phyloP scores from a whole-genome alignment of 2,113 vertebrate genomes.

The Oreocharis arfaki region DNA sequence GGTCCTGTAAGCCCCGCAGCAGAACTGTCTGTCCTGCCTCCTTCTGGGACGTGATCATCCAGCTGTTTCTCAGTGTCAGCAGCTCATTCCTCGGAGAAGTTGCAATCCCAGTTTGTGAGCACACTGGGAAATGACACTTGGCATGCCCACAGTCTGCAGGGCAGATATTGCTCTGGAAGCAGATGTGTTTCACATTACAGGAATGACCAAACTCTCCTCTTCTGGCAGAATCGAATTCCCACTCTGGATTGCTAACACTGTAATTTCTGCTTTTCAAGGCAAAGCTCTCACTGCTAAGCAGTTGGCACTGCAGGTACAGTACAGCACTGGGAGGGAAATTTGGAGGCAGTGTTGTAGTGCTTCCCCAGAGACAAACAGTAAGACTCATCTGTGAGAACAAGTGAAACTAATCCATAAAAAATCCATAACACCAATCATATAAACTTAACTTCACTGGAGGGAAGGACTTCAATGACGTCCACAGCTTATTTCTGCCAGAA shows the following conservation, averaged over 20 bases:
- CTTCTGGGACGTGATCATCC: background rate
- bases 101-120: background rate
- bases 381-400: background rate
- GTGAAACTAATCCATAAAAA: background rate
- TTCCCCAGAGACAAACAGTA: background rate
- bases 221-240: background rate
- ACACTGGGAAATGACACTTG: background rate
- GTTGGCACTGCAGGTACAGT: background rate
- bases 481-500: background rate
- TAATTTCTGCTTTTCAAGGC: background rate
- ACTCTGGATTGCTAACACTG: background rate
- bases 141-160: background rate
- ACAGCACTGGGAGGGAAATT: background rate
- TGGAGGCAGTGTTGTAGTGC: background rate
- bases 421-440: accelerated
- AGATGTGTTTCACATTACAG: background rate
- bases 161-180: background rate
- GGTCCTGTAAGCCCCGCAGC: background rate
- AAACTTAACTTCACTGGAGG: background rate
- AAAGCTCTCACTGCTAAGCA: background rate
- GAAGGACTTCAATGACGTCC: background rate
- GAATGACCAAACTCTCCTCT: background rate
- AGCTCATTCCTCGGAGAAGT: background rate
- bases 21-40: background rate
- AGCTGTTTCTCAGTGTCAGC: background rate